phyloP scores from a whole-genome alignment of 2,888 invertebrate genomes.

The Dryocosmus kuriphilus region DNA sequence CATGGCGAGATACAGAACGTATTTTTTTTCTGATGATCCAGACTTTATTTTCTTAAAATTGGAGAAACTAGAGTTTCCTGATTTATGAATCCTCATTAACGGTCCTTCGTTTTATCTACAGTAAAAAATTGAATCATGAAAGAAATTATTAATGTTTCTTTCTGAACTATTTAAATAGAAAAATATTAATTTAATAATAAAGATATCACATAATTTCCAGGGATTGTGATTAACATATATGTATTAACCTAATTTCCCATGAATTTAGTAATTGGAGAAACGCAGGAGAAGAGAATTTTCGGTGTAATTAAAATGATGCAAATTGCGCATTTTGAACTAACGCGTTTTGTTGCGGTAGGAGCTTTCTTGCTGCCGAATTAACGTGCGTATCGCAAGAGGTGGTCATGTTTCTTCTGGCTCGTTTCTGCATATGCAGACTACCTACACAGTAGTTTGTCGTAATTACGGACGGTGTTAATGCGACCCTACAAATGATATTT shows the following conservation, averaged over 20 bases:
- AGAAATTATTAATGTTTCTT: no score
- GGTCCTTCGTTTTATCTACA: no score
- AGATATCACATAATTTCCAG: not conserved
- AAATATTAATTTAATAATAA: not conserved
- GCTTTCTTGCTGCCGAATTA: slow-evolving; percentile 27
- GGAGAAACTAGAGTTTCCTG: no score
- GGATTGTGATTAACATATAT: not conserved
- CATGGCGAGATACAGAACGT: no score
- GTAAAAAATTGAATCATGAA: no score
- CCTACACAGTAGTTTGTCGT: slow-evolving; percentile 41
- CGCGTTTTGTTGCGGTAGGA: slow-evolving; percentile 22
- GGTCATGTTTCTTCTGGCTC: slow-evolving; percentile 26
- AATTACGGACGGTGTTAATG: slow-evolving; percentile 54
- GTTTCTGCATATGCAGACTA: slow-evolving; percentile 1
- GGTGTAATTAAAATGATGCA: slow-evolving; percentile 29
- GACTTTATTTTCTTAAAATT: no score
- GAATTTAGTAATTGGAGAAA: slow-evolving; percentile 15
- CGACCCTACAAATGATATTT: slow-evolving; percentile 39
- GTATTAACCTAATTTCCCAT: slow-evolving; percentile 2
- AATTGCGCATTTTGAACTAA: slow-evolving; percentile 32
- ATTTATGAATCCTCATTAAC: no score
- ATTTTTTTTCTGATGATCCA: no score
- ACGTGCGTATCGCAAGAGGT: slow-evolving; percentile 7
- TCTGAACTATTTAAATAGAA: not conserved
- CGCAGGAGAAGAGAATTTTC: slow-evolving; percentile 7